phyloP scores from a whole-genome alignment of 2,888 invertebrate genomes.

The Tenthredo livida region DNA sequence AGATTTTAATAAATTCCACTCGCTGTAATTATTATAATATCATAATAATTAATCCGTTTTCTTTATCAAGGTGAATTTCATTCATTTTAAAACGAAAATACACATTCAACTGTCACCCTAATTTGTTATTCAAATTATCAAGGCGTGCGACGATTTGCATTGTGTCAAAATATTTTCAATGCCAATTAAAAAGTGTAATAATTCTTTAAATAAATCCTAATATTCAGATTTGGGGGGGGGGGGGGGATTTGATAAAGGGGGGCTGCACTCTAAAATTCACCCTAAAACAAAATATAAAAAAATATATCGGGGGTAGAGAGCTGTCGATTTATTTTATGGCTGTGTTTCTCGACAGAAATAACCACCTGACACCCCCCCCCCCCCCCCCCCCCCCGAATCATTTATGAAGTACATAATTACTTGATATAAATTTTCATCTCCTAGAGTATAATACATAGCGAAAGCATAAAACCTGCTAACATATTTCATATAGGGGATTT shows the following conservation, averaged over 20 bases:
- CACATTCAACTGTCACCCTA: neutral
- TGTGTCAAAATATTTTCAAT: neutral
- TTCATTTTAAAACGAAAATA: neutral
- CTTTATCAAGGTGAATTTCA: neutral
- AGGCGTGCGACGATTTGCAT: neutral
- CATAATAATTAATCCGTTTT: neutral
- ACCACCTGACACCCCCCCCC: too few relatives aligned
- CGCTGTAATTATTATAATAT: neutral
- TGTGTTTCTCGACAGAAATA: too few relatives aligned
- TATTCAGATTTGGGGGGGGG: too few relatives aligned
- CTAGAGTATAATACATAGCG: neutral
- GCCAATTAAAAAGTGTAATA: neutral
- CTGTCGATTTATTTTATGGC: too few relatives aligned
- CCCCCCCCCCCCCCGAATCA: neutral
- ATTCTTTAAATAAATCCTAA: neutral
- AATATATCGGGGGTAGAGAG: too few relatives aligned
- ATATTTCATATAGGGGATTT: neutral
- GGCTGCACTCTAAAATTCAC: too few relatives aligned
- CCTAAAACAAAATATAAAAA: too few relatives aligned
- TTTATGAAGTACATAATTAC: neutral
- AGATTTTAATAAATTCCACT: neutral
- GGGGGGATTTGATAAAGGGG: too few relatives aligned
- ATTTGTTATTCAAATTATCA: neutral
- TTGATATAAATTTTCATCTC: neutral
- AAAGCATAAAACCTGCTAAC: neutral